Base-by-base conservation (phyloP, 2,888 invertebrate genomes). In the Sinelater perroti region DNA sequence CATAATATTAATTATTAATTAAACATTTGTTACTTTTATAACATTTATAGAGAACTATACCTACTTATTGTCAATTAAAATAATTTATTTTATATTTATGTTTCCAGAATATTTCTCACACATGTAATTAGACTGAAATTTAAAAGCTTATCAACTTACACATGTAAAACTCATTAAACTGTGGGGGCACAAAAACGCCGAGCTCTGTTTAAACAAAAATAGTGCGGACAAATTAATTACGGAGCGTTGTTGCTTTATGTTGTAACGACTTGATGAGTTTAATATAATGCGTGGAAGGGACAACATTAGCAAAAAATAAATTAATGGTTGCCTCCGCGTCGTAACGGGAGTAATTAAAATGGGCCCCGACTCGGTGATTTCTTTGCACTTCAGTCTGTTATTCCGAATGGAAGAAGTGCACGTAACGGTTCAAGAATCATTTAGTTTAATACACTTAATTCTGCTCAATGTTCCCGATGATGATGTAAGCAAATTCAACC, bases 171-270 rank as follows among this genome's bases (percentile, higher is more conserved):
- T 21, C 40, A 40, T 40, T 21, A 40, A 6, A 40, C 33, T 13
- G 33, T 10, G 17, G 33, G 8, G 3, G 14, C 13, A 33, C 33
- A 33, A 33, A 33, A 33, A 33, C 14, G 14, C 5, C 16, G 17
- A 33, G 31, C 14, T 33, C 28, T 28, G 11, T 33, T 33, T 33
- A 14, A 33, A 33, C 33, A 33, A 18, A 40, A 40, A n/a, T n/a
- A 40, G 24, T 40, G 38, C 24, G 40, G 21, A 40, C 13, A 28
- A 42, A 26, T 42, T 42, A 42, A 42, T 42, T 24, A 42, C 17
- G 11, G 14, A 26, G 42, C 26, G 24, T 42, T 42, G 3, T 35
- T 13, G 16, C 17, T 16, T 35, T 35, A 35, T 35, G 16, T 35
- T 17, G 35, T 35, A 35, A 35, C 35, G 35, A 35, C 35, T 35